Percentiles rank a stretch among this genome's conserved stretches.
Evolutionary conservation across 1,140 invertebrate species (phyloP).

Genomic region (Macrobrachium rosenbergii): DNA sequence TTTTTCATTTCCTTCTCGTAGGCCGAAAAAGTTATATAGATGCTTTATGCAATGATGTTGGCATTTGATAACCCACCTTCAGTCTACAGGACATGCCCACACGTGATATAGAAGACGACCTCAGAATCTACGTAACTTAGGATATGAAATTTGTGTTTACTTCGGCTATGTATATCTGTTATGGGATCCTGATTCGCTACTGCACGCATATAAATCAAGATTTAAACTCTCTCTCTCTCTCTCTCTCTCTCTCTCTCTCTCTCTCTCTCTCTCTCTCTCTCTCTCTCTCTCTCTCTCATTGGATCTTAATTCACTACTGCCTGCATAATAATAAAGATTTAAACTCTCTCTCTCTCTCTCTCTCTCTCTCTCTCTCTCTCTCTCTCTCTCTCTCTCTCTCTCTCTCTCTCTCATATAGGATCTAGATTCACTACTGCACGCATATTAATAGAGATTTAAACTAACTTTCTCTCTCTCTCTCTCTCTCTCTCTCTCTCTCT

Average conservation of each 20-base stretch:
- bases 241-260: background rate
- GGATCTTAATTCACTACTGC: too few relatives aligned
- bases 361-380: background rate
- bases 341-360: background rate
- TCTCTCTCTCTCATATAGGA: background rate
- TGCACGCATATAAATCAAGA: background rate
- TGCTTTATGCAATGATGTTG: too few relatives aligned
- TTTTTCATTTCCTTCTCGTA: too few relatives aligned
- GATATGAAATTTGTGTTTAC: too few relatives aligned
- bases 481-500: background rate
- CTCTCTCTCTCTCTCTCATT: background rate
- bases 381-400: background rate
- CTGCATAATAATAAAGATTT: too few relatives aligned
- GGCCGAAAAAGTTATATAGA: too few relatives aligned
- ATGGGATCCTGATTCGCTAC: background rate
- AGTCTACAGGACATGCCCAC: too few relatives aligned
- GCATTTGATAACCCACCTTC: too few relatives aligned
- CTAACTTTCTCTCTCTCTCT: background rate
- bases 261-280: background rate
- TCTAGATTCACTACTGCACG: background rate
- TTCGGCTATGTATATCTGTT: too few relatives aligned
- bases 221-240: background rate
- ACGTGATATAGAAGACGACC: too few relatives aligned
- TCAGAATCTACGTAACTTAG: too few relatives aligned
- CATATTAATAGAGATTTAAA: background rate